Conservation (phyloP, 2,113 vertebrate species). For the Gnathonemus echidnorhynchus region DNA sequence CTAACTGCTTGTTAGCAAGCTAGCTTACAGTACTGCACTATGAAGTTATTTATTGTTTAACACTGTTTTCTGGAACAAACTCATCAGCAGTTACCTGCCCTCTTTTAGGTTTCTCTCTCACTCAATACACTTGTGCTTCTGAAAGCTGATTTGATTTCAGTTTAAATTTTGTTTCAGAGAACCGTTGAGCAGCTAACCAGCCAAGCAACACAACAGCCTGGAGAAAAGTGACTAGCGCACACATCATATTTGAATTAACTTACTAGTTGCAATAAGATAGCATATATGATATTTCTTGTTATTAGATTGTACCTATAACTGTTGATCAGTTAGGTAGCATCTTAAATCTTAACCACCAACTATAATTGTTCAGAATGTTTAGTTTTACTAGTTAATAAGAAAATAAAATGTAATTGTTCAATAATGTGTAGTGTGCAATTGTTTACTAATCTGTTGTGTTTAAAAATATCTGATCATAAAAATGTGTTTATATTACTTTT, state of each 20-base stretch:
- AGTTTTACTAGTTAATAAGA: not conserved
- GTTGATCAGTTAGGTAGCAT: not conserved
- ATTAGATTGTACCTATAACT: not conserved
- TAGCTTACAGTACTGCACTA: not conserved
- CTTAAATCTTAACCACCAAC: not conserved
- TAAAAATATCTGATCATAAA: not conserved
- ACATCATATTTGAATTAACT: not conserved
- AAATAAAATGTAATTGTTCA: not conserved
- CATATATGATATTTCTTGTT: not conserved
- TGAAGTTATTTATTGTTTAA: not conserved
- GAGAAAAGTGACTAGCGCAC: not conserved
- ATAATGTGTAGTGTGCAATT: not conserved
- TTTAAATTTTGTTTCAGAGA: not conserved
- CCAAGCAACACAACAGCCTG: too few species aligned
- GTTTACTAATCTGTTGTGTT: not conserved
- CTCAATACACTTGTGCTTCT: not conserved
- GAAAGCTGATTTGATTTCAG: not conserved
- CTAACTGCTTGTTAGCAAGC: not conserved
- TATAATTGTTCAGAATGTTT: not conserved
- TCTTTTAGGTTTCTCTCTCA: not conserved
- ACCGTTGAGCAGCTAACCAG: not conserved
- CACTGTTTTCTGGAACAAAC: not conserved
- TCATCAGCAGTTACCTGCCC: not conserved
- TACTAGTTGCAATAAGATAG: not conserved
- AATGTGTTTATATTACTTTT: not conserved